Conservation (phyloP, 2,888 invertebrate species). For the Gonocerus acuteangulatus region DNA sequence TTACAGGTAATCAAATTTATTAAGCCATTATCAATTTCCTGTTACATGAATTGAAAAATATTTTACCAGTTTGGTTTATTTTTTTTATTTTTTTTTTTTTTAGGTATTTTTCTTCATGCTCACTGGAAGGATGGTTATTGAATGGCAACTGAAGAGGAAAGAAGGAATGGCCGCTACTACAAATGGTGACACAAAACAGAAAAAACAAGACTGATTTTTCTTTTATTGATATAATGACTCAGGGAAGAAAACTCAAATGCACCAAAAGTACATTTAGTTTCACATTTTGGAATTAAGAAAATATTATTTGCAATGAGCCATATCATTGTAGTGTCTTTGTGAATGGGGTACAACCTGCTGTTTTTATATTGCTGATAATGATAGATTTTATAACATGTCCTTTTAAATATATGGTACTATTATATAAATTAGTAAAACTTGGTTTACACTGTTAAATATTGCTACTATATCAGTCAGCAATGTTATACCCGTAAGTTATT, state of each 20-base stretch:
- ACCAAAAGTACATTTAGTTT: neutral
- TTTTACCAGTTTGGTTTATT: no score
- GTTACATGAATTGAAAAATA: no score
- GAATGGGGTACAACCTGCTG: neutral
- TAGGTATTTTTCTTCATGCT: slow-evolving; percentile 82
- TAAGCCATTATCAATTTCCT: no score
- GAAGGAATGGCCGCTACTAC: slow-evolving; percentile 43
- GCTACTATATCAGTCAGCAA: no score
- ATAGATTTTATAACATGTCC: no score
- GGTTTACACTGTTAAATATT: no score
- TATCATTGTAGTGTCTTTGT: slow-evolving; percentile 23
- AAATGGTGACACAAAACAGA: slow-evolving; percentile 47
- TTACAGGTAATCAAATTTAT: no score
- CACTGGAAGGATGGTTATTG: slow-evolving; percentile 79
- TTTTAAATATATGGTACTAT: no score
- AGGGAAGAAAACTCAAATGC: slow-evolving; percentile 12
- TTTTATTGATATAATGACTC: slow-evolving; percentile 5
- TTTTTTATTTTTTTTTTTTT: slow-evolving; percentile 26
- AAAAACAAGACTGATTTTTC: slow-evolving; percentile 47
- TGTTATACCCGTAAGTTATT: no score
- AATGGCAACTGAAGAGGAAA: slow-evolving; percentile 54
- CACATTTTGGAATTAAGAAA: neutral
- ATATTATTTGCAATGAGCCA: slow-evolving; percentile 15
- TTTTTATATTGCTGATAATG: neutral
- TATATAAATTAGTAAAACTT: no score